phyloP scores from a whole-genome alignment of 2,797 vertebrate genomes.

The Darevskia nairensis region DNA sequence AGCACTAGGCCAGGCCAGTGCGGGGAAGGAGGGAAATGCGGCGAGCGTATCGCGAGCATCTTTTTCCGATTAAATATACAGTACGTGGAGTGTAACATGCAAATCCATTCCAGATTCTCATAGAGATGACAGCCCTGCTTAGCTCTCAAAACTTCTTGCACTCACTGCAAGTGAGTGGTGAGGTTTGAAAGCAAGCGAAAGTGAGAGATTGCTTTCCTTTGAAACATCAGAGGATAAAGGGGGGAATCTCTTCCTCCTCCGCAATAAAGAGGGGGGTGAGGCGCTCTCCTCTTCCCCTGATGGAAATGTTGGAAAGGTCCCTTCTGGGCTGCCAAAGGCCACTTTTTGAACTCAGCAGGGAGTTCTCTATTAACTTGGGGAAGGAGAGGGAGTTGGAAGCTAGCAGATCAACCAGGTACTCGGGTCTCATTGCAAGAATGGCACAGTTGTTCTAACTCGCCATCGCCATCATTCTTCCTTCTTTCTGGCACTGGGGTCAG shows the following conservation, averaged over 20 bases:
- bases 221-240: slow-evolving; percentile 17
- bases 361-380: slow-evolving; percentile 24
- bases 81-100: slow-evolving; percentile 88
- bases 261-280: slow-evolving; percentile 59
- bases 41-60: slow-evolving; percentile 81
- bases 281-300: slow-evolving; percentile 45
- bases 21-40: not conserved
- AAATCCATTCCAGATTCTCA: slow-evolving; percentile 90
- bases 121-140: slow-evolving; percentile 73
- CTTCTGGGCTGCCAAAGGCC: slow-evolving; percentile 59
- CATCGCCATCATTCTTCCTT: not conserved
- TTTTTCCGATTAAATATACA: slow-evolving; percentile 98
- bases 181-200: not conserved
- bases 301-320: slow-evolving; percentile 53
- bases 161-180: slow-evolving; percentile 7
- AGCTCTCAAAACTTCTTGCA: slow-evolving; percentile 59
- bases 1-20: slow-evolving; percentile 80
- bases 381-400: slow-evolving; percentile 46
- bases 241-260: slow-evolving; percentile 46
- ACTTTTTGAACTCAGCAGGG: slow-evolving; percentile 65
- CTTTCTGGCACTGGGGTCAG: not conserved
- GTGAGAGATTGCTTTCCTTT: slow-evolving; percentile 34
- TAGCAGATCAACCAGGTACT: slow-evolving; percentile 54
- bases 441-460: slow-evolving; percentile 2
- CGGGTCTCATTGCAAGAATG: slow-evolving; percentile 49